A percentile compares a stretch with the other conserved stretches of the same genome.
These are phyloP conservation scores for Emydocephalus ijimae DNA, from an alignment of 2,113 vertebrate species.

Conservation along the genomic window DNA sequence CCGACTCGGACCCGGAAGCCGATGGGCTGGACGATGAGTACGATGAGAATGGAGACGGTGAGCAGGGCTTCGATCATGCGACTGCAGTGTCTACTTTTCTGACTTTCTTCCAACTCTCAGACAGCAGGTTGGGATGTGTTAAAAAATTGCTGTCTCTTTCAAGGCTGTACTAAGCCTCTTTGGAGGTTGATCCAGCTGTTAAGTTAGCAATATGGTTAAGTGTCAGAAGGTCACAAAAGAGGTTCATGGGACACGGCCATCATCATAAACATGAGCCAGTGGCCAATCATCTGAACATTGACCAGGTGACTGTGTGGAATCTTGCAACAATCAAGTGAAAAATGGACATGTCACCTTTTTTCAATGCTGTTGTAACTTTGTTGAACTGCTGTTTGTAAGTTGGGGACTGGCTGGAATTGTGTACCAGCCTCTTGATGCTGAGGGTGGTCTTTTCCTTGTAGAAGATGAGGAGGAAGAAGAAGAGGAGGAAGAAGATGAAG, in stretches of 20 bases:
- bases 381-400: neutral
- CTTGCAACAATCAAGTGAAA: too few relatives aligned
- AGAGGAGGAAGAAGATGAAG: slow-evolving; percentile 34
- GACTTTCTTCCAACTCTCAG: neutral
- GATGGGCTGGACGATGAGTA: slow-evolving; percentile 65
- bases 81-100: neutral
- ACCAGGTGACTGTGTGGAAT: too few relatives aligned
- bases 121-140: neutral
- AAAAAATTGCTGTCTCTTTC: neutral
- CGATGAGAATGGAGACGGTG: slow-evolving; percentile 67
- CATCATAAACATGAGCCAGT: too few relatives aligned
- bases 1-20: slow-evolving; percentile 69
- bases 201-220: neutral
- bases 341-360: too few relatives aligned
- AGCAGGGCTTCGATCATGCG: neutral
- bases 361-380: too few relatives aligned
- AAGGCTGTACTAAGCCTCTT: neutral
- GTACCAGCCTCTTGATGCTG: neutral
- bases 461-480: slow-evolving; percentile 67
- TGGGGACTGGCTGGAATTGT: neutral
- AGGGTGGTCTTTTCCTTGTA: neutral
- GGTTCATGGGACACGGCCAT: too few relatives aligned
- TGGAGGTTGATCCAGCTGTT: neutral
- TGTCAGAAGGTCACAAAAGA: too few relatives aligned
- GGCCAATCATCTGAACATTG: too few relatives aligned